A percentile compares a stretch with the other conserved stretches of the same genome.
phyloP scores from a whole-genome alignment of 1,140 invertebrate genomes.

The Lanistes nyassanus region DNA sequence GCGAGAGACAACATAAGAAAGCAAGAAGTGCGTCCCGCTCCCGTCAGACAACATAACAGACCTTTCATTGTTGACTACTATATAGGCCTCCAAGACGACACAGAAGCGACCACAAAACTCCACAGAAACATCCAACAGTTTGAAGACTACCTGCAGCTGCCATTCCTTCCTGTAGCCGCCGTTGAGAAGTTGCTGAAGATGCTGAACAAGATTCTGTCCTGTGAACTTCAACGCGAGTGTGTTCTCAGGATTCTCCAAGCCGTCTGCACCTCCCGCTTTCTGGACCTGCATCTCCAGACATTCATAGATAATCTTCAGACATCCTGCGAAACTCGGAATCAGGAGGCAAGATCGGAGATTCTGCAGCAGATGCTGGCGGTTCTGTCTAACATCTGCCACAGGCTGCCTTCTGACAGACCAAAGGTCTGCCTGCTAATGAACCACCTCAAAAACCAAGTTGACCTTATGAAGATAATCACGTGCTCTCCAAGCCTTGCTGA shows the following conservation, averaged over 20 bases:
- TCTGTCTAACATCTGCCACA: constrained; percentile 10
- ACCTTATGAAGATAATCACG: not conserved
- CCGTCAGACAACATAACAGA: no score
- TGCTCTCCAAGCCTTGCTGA: not conserved
- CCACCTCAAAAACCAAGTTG: not conserved
- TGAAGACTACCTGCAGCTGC: not conserved
- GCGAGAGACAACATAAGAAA: no score
- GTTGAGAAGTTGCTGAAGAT: not conserved
- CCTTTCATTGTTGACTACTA: no score
- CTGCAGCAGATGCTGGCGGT: not conserved
- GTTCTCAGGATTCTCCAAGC: not conserved
- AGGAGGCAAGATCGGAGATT: not conserved
- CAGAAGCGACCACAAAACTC: not conserved
- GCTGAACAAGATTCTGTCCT: not conserved
- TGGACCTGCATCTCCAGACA: not conserved
- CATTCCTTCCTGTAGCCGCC: not conserved
- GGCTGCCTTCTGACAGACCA: constrained; percentile 12
- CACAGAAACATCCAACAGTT: not conserved
- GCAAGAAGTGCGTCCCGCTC: no score
- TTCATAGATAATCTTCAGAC: not conserved
- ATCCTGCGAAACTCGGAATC: no score
- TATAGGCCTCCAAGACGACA: no score
- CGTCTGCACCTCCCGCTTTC: not conserved
- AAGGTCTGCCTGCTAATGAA: not conserved
- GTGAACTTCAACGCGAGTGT: not conserved